These are phyloP conservation scores for Recurvirostra avosetta DNA, from an alignment of 2,113 vertebrate genomes.

Conservation along the genomic window DNA sequence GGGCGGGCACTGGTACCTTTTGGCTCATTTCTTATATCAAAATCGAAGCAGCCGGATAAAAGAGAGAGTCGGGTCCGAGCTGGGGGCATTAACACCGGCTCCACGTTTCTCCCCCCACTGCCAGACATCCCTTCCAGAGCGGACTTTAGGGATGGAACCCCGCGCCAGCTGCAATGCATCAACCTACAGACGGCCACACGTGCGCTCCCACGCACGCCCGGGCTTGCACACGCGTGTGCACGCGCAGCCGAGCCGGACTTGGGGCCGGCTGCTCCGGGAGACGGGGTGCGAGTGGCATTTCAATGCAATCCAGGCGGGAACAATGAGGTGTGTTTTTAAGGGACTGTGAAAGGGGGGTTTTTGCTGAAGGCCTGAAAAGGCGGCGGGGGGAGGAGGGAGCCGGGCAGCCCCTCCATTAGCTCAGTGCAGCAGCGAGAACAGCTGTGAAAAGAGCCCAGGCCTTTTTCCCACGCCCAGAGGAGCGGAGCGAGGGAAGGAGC, in stretches of 20 bases:
- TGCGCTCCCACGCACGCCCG: fast-evolving
- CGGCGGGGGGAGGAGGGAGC: constrained; percentile 58
- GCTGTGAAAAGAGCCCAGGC: constrained; percentile 91
- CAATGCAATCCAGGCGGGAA: constrained; percentile 76
- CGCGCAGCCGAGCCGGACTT: not conserved
- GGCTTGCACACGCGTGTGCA: not conserved
- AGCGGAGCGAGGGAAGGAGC: constrained; percentile 76
- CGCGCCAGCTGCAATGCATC: fast-evolving
- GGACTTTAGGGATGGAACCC: fast-evolving
- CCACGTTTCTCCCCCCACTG: fast-evolving
- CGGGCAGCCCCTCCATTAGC: constrained; percentile 77
- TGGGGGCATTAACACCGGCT: not conserved
- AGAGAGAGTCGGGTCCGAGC: fast-evolving
- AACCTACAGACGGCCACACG: fast-evolving
- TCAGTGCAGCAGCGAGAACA: constrained; percentile 85
- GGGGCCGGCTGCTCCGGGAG: constrained; percentile 63
- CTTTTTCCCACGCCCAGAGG: constrained; percentile 91
- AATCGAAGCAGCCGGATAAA: fast-evolving
- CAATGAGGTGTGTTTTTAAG: constrained; percentile 85
- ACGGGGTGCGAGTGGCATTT: constrained; percentile 72
- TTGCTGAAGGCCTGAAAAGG: constrained; percentile 70
- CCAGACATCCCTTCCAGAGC: not conserved
- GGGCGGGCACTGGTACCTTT: fast-evolving
- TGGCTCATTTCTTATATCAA: not conserved
- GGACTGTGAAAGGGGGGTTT: constrained; percentile 77